A percentile compares a stretch with the other conserved stretches of the same genome.
Conservation (phyloP, 2,888 invertebrate genomes). For the Harpalus rufipes region DNA sequence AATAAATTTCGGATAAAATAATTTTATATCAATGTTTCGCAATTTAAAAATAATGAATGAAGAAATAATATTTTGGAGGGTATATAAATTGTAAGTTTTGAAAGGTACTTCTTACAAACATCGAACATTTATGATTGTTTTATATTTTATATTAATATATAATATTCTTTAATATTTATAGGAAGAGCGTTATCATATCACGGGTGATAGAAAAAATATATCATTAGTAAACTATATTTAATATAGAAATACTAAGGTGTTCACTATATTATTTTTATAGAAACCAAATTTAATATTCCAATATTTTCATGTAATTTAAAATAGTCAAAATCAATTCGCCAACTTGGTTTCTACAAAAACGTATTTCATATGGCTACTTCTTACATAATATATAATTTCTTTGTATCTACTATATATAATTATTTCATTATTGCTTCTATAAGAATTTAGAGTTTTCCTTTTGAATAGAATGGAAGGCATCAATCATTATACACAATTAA, state of each 20-base stretch:
- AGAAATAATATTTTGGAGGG: conserved; percentile 35
- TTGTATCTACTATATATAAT: conserved; percentile 61
- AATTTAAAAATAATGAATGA: conserved; percentile 26
- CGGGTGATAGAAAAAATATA: conserved; percentile 77
- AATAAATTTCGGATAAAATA: neutral
- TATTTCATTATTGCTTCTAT: conserved; percentile 66
- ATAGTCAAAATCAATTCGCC: conserved; percentile 15
- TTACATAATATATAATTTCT: conserved; percentile 65
- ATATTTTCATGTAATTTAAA: conserved; percentile 47
- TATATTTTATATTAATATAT: conserved; percentile 71
- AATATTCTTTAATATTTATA: conserved; percentile 69
- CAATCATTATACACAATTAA: conserved; percentile 57
- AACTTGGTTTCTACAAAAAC: conserved; percentile 64
- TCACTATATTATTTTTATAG: conserved; percentile 62
- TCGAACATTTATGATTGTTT: conserved; percentile 74
- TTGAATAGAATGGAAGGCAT: conserved; percentile 66
- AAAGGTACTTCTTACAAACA: conserved; percentile 68
- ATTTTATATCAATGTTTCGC: conserved; percentile 25
- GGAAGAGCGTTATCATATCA: conserved; percentile 76
- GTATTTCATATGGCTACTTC: conserved; percentile 61
- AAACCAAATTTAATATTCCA: conserved; percentile 60
- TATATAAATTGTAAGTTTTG: conserved; percentile 54
- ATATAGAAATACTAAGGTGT: conserved; percentile 67
- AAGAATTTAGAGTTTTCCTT: conserved; percentile 62
- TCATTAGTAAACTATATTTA: conserved; percentile 68